Conservation (phyloP, 2,113 vertebrate species). For the Cercopithecus mona region DNA sequence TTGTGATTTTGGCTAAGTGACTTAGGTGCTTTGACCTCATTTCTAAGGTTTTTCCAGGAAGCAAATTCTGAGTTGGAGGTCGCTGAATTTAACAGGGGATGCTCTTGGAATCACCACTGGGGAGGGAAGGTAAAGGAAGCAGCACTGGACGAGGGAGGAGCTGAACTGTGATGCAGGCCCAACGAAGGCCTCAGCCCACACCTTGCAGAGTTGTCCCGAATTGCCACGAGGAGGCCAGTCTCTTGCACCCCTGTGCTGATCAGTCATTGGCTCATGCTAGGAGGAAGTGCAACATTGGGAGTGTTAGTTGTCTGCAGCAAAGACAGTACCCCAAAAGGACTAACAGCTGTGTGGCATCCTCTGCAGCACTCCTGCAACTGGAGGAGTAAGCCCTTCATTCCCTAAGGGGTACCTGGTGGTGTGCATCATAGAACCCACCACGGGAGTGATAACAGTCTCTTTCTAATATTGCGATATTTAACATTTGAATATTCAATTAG, state of each 20-base stretch:
- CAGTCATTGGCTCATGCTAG: too few species aligned
- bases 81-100: background rate
- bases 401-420: background rate
- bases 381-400: background rate
- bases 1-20: background rate
- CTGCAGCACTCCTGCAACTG: background rate
- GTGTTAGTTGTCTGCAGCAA: background rate
- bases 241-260: background rate
- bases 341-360: background rate
- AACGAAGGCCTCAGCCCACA: too few species aligned
- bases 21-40: background rate
- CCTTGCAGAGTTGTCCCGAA: background rate
- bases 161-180: background rate
- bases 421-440: background rate
- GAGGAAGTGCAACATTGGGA: background rate
- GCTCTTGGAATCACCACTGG: rapidly evolving
- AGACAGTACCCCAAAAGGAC: background rate
- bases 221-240: background rate
- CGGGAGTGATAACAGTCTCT: background rate
- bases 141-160: background rate
- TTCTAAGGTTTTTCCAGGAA: background rate
- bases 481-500: too few species aligned
- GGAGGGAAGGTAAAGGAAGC: background rate
- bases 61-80: background rate
- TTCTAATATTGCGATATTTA: background rate